A percentile compares a stretch with the other conserved stretches of the same genome.
Evolutionary conservation across 2,888 invertebrate genomes (phyloP).

Genomic region (Chesias legatella): DNA sequence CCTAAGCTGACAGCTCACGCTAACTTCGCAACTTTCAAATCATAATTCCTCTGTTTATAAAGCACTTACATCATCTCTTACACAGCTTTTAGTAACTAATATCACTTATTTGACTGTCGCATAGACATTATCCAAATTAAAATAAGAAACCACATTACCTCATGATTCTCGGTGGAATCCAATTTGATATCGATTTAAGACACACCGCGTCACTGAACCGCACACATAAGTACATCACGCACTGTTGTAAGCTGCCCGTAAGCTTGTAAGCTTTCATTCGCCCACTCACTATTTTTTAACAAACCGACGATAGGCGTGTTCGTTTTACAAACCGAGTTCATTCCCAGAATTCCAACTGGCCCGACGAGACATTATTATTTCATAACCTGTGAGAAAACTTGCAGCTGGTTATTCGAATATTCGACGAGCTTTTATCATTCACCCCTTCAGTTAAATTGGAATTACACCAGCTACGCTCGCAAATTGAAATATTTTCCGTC

Average conservation of each 20-base stretch:
- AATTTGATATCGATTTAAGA: conserved; percentile 55
- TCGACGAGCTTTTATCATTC: not conserved
- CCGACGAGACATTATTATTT: conserved; percentile 6
- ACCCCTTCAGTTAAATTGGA: not conserved
- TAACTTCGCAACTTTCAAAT: conserved; percentile 23
- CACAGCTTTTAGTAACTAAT: no score
- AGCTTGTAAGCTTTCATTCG: conserved; percentile 31
- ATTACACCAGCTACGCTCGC: conserved; percentile 13
- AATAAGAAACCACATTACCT: conserved; percentile 43
- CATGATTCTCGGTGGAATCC: conserved; percentile 64
- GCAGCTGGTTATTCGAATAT: conserved; percentile 5
- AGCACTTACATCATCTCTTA: no score
- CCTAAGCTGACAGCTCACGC: conserved; percentile 36
- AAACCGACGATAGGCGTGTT: conserved; percentile 1
- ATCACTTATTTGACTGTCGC: no score
- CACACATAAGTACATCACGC: conserved; percentile 37
- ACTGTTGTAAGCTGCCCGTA: conserved; percentile 25
- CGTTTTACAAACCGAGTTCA: conserved; percentile 2
- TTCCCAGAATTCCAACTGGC: not conserved
- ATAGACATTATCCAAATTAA: no score
- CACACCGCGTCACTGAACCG: conserved; percentile 39
- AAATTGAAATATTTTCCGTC: conserved; percentile 34
- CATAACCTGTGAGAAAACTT: conserved; percentile 4
- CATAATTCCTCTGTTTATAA: not conserved
- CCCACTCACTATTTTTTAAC: conserved; percentile 6